These are phyloP conservation scores for Betta splendens DNA, from an alignment of 2,797 vertebrate species.

Conservation along the genomic window DNA sequence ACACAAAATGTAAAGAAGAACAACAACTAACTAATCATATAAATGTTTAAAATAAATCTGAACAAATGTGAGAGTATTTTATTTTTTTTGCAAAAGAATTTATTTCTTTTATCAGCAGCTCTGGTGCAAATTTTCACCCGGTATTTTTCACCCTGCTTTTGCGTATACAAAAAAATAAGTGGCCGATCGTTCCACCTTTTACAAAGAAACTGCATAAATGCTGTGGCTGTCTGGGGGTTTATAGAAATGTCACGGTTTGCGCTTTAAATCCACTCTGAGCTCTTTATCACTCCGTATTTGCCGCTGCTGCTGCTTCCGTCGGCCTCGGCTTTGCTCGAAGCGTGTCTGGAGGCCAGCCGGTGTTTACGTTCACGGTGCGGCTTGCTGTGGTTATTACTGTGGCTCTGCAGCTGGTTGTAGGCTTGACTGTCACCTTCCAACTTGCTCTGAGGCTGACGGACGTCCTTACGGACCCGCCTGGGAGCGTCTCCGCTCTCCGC, in stretches of 20 bases:
- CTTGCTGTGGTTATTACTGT: constrained; percentile 75
- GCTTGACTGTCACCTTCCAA: constrained; percentile 83
- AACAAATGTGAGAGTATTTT: not conserved
- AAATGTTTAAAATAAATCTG: not conserved
- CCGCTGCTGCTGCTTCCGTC: constrained; percentile 69
- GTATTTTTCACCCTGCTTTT: not conserved
- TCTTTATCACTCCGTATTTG: constrained; percentile 89
- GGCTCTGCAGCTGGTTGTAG: constrained; percentile 80
- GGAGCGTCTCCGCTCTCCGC: constrained; percentile 32
- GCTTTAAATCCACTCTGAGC: constrained; percentile 91
- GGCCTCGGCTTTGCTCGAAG: constrained; percentile 43
- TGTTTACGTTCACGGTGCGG: constrained; percentile 81
- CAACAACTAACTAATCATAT: too few species aligned
- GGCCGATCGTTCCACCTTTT: not conserved
- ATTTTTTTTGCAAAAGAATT: not conserved
- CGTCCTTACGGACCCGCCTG: constrained; percentile 80
- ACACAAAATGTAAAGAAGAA: too few species aligned
- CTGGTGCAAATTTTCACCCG: constrained; percentile 1
- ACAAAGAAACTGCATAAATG: not conserved
- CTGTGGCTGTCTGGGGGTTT: not conserved
- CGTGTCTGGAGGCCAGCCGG: constrained; percentile 58
- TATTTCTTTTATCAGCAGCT: not conserved
- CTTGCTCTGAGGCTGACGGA: constrained; percentile 83
- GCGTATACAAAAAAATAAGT: constrained; percentile 12
- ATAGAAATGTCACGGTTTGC: constrained; percentile 3